phyloP scores from a whole-genome alignment of 2,797 vertebrate species.

The Galagoides demidoff region DNA sequence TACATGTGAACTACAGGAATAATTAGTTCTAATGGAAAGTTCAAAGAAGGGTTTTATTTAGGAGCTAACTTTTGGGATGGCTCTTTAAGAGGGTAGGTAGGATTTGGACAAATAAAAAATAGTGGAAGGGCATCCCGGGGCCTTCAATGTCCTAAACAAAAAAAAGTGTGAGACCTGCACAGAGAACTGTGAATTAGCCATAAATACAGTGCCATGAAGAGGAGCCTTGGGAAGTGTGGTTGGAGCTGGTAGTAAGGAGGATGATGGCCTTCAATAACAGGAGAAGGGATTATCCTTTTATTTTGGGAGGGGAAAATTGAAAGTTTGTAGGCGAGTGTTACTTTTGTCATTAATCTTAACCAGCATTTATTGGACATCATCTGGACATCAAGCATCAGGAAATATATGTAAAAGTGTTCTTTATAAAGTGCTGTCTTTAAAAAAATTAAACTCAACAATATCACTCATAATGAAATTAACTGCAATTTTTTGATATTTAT shows the following conservation, averaged over 20 bases:
- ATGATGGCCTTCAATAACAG: neutral
- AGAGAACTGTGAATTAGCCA: neutral
- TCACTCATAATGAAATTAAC: neutral
- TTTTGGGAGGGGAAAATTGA: neutral
- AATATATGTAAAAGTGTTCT: neutral
- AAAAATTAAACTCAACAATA: neutral
- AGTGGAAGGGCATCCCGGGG: neutral
- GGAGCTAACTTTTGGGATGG: neutral
- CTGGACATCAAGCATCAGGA: neutral
- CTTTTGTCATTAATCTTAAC: neutral
- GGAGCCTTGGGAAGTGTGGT: neutral
- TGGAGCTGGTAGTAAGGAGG: neutral
- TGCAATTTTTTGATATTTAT: neutral
- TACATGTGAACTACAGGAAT: neutral
- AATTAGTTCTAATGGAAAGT: neutral
- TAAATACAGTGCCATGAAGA: neutral
- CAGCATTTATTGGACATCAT: neutral
- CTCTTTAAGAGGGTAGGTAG: neutral
- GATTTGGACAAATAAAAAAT: neutral
- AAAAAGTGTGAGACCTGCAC: neutral
- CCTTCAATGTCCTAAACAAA: neutral
- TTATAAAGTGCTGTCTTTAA: constrained; percentile 11
- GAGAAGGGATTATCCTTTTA: neutral
- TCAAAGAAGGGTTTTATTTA: neutral
- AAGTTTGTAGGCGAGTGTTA: neutral